Evolutionary conservation across 37 sponge, comb jelly and placozoan species (phyloP), one percentile per base, ranked within the genome.

Genomic region (Mnemiopsis leidyi): DNA sequence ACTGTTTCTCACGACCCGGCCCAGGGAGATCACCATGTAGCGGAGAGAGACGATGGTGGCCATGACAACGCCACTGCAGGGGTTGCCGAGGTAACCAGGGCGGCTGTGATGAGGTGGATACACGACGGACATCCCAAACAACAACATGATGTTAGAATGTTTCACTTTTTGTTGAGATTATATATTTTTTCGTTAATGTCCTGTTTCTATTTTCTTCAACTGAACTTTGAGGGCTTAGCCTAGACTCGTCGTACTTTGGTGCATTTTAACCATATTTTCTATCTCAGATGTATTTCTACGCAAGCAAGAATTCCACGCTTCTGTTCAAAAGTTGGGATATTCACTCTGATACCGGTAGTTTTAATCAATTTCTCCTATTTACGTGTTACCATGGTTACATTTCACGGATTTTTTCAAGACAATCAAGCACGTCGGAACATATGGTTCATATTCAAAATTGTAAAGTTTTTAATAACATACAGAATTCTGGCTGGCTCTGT

Each of bases 221-320:
- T 13, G 9, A 18, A 48, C 61, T 48, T 48, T 48, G n/a, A n/a
- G n/a, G n/a, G n/a, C n/a, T n/a, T 48, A 48, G 61, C 13, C 61
- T 48, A 48, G 13, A 13, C 61, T 13, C 61, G 61, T 13, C 13
- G 5, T 48, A 18, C 13, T 48, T 48, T 13, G 13, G 61, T 48
- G 5, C 61, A 13, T 48, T 5, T 48, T 18, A 48, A 13, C 5
- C 5, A 18, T 48, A 13, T 48, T 48, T 48, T 48, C 5, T 48
- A 48, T 69, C 29, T 5, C 73, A 69, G 73, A 69, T 69, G 73
- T 69, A 69, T 25, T 69, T 69, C 29, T 69, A 69, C 73, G n/a
- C 73, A 20, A 69, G 73, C 21, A 69, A 69, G 21, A 69, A 69
- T 5, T 21, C 73, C 9, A 69, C 73, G 3, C 29, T 69, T 5